Conservation (phyloP, 2,113 vertebrate genomes). For the Calidris pugnax region DNA sequence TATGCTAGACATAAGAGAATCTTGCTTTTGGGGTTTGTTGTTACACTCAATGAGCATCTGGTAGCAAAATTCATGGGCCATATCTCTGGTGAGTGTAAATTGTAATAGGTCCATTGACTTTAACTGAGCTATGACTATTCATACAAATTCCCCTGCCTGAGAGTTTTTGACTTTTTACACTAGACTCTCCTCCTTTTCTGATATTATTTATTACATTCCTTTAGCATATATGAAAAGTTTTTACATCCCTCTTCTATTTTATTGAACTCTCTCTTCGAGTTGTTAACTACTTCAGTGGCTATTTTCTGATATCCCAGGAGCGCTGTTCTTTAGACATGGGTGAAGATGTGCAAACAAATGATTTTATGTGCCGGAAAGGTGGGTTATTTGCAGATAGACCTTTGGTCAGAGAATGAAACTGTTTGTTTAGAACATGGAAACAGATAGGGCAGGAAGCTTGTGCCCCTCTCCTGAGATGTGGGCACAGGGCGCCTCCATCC, state of each 20-base stretch:
- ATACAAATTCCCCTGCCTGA: background rate
- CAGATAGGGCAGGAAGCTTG: background rate
- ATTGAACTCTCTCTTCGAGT: background rate
- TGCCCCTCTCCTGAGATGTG: fast-evolving
- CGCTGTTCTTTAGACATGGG: fast-evolving
- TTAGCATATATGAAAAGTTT: background rate
- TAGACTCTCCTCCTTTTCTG: background rate
- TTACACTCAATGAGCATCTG: background rate
- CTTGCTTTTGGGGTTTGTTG: background rate
- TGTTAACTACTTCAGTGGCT: background rate
- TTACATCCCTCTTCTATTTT: background rate
- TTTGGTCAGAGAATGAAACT: background rate
- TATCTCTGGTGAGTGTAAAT: constrained; percentile 23
- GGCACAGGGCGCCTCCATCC: background rate
- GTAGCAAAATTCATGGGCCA: background rate
- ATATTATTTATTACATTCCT: background rate
- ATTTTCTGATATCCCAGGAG: background rate
- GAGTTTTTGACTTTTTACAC: background rate
- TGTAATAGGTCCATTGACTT: constrained; percentile 31
- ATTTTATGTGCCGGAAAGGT: background rate
- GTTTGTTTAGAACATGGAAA: background rate
- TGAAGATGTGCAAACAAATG: background rate
- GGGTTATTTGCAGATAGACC: background rate
- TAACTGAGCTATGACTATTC: constrained; percentile 46
- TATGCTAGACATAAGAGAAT: background rate